These are phyloP conservation scores for Phalloptychus januarius DNA, from an alignment of 2,797 vertebrate genomes.

Conservation along the genomic window DNA sequence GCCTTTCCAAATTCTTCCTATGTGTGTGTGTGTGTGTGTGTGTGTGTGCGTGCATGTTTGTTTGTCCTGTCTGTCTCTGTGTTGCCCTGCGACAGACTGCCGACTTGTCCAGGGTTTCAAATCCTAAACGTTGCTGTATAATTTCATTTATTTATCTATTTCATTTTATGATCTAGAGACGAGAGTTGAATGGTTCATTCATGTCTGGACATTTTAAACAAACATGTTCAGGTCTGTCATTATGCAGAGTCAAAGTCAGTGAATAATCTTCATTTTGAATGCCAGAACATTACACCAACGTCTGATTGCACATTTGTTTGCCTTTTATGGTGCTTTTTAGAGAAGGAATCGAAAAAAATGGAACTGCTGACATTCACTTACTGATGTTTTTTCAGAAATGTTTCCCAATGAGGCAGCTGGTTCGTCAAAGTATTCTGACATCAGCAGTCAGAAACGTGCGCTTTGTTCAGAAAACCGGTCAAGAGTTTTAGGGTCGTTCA, in stretches of 20 bases:
- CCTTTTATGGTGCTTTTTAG: background rate
- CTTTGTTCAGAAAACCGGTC: background rate
- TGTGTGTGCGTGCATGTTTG: no score
- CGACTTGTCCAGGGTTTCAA: no score
- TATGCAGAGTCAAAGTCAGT: background rate
- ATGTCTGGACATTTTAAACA: background rate
- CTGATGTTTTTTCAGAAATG: background rate
- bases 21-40: no score
- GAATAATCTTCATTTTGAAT: background rate
- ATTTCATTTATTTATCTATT: background rate
- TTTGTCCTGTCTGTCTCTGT: no score
- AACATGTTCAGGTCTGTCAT: background rate
- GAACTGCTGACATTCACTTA: background rate
- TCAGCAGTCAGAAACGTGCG: slow-evolving; percentile 8
- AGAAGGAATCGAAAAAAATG: background rate
- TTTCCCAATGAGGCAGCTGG: background rate
- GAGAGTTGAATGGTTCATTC: background rate
- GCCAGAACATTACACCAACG: background rate
- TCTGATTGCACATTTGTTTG: background rate
- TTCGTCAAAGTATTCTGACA: background rate
- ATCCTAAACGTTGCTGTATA: no score
- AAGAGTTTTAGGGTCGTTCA: slow-evolving; percentile 13
- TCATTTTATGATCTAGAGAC: no score
- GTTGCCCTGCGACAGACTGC: no score
- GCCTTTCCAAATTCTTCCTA: no score